Conservation (phyloP, 2,888 invertebrate genomes). For the Pheosia tremula region DNA sequence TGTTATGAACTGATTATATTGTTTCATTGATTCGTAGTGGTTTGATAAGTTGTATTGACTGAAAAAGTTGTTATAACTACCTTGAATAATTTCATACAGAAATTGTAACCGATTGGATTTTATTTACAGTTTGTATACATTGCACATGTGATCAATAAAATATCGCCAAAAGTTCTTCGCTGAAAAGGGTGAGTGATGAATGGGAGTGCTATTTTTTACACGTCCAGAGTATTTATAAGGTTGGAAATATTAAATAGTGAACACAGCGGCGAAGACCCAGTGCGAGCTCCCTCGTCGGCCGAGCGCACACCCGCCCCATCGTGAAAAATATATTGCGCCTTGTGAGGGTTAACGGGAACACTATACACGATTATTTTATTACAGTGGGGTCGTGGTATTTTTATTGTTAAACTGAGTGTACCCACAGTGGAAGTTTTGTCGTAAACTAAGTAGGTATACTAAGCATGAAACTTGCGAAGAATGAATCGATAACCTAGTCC, state of each 20-base stretch:
- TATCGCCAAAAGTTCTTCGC: constrained; percentile 50
- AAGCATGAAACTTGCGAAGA: too few species aligned
- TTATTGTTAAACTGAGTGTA: constrained; percentile 25
- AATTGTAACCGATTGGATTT: constrained; percentile 27
- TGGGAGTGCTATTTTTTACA: constrained; percentile 50
- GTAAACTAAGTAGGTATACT: too few species aligned
- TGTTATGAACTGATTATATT: constrained; percentile 48
- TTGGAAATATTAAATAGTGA: constrained; percentile 26
- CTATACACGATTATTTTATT: constrained; percentile 63
- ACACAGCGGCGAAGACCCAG: constrained; percentile 22
- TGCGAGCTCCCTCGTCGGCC: constrained; percentile 42
- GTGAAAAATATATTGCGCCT: constrained; percentile 52
- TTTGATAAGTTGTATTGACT: constrained; percentile 15
- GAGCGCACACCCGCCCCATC: constrained; percentile 57
- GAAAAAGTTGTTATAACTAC: neutral
- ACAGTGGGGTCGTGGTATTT: constrained; percentile 58
- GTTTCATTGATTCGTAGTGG: constrained; percentile 24
- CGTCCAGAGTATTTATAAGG: constrained; percentile 17
- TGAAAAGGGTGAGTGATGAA: constrained; percentile 74
- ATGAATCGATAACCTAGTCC: too few species aligned
- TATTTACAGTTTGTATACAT: constrained; percentile 61
- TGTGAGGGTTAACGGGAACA: constrained; percentile 65
- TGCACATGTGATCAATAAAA: constrained; percentile 76
- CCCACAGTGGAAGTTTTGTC: constrained; percentile 1
- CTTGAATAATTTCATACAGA: neutral